Evolutionary conservation across 2,888 invertebrate genomes (phyloP).

Genomic region (Hydrotaea diabolus): DNA sequence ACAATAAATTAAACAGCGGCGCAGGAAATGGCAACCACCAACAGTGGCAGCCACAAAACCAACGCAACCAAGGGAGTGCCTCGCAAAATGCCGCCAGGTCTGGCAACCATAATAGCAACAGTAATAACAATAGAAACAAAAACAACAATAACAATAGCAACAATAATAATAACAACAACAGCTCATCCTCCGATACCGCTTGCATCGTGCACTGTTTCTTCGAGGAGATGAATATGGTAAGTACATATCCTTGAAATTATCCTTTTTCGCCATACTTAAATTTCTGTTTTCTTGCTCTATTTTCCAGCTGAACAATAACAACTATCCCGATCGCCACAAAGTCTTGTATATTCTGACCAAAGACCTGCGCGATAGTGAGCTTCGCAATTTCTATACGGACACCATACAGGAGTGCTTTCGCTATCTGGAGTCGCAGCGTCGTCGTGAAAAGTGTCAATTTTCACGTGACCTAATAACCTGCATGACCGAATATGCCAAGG

Average conservation of each 20-base stretch:
- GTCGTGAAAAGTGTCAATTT: slow-evolving; percentile 85
- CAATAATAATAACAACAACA: slow-evolving; percentile 65
- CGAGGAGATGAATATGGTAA: slow-evolving; percentile 86
- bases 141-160: slow-evolving; percentile 61
- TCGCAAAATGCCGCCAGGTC: slow-evolving; percentile 32
- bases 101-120: slow-evolving; percentile 30
- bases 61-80: slow-evolving; percentile 27
- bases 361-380: slow-evolving; percentile 84
- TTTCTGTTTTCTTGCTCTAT: neutral
- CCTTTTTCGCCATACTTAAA: no score
- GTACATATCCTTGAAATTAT: slow-evolving; percentile 64
- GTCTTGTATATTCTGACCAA: slow-evolving; percentile 84
- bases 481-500: slow-evolving; percentile 86
- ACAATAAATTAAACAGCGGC: slow-evolving; percentile 37
- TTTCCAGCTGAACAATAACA: slow-evolving; percentile 76
- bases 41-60: slow-evolving; percentile 53
- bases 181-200: slow-evolving; percentile 73
- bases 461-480: slow-evolving; percentile 86
- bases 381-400: slow-evolving; percentile 87
- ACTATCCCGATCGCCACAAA: slow-evolving; percentile 84
- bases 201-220: slow-evolving; percentile 88
- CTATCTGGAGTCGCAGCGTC: slow-evolving; percentile 82
- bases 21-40: slow-evolving; percentile 35
- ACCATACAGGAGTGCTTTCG: slow-evolving; percentile 88
- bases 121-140: slow-evolving; percentile 59